Evolutionary conservation across 1,140 invertebrate genomes (phyloP), one percentile per base, ranked within the genome.

Genomic region (Contarinia nasturtii): DNA sequence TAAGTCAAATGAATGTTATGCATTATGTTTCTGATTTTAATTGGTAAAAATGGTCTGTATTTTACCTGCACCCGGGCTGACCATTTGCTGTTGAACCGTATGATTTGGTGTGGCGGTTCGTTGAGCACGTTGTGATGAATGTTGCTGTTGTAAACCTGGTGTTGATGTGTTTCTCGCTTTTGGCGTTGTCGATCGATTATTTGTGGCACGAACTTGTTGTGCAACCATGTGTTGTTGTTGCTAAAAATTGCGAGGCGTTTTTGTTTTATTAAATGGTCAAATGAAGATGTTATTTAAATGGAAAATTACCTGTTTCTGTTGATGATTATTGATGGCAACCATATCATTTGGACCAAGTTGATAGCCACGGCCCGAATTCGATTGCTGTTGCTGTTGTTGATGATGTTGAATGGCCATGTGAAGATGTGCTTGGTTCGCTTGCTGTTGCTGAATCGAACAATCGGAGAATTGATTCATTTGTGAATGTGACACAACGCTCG

Each of bases 381-480:
- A 33, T 18, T 34, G 40, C 33, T 40, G 21, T 50, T 57, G 59
- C 27, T 59, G 52, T 33, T 53, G 51, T 33, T 52, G 59, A 50
- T 57, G 63, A 20, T 55, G 56, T 51, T 57, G 55, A 51, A 61
- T 68, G 46, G 70, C 67, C 69, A 68, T 61, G 67, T 72, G 57
- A 70, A 66, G 57, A 60, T 70, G 60, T 64, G 73, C 33, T 72
- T 64, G 68, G 58, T 61, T 73, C 50, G 52, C 63, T 61, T 76
- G 56, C 64, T 74, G 56, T 64, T 68, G 66, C 17, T 74, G 71
- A 57, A 78, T 71, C 4, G 74, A 71, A 47, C 75, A 76, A 58
- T 78, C 75, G 20, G 70, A 71, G 54, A 69, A 73, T 59, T 74
- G 72, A 27, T 62, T 61, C 49, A 63, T 66, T 58, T 72, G 61